These are phyloP conservation scores for Myotis davidii DNA, from an alignment of 2,113 vertebrate species.

Conservation along the genomic window DNA sequence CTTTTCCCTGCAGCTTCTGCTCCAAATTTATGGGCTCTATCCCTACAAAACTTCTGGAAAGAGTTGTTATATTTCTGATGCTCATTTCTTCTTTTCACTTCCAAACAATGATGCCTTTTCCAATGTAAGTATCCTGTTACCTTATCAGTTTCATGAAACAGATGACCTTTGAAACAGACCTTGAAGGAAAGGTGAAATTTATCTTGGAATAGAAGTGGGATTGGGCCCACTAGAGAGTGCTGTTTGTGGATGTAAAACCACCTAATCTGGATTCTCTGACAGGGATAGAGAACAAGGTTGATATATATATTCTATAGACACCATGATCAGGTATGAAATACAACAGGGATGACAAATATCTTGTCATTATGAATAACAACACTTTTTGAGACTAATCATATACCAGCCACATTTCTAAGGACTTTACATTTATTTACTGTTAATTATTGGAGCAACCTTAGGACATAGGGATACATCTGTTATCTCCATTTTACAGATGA, in stretches of 20 bases:
- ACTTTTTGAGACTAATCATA: background rate
- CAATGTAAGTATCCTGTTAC: background rate
- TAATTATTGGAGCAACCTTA: background rate
- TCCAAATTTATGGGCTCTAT: background rate
- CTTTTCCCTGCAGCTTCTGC: fast-evolving
- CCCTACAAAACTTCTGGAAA: background rate
- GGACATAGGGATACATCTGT: background rate
- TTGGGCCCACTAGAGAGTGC: background rate
- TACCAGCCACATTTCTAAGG: background rate
- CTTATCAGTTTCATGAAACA: background rate
- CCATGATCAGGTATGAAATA: background rate
- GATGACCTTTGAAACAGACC: background rate
- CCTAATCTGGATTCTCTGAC: too few relatives aligned
- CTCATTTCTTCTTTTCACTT: background rate
- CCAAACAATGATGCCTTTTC: background rate
- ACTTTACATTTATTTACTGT: background rate
- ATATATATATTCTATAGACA: background rate
- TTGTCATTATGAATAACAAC: background rate
- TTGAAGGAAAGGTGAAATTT: background rate
- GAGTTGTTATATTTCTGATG: background rate
- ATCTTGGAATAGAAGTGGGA: background rate
- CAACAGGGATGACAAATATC: background rate
- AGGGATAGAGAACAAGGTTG: background rate
- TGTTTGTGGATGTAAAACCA: background rate
- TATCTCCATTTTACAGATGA: background rate